phyloP scores from a whole-genome alignment of 2,113 vertebrate genomes.

The Sciurus niger region DNA sequence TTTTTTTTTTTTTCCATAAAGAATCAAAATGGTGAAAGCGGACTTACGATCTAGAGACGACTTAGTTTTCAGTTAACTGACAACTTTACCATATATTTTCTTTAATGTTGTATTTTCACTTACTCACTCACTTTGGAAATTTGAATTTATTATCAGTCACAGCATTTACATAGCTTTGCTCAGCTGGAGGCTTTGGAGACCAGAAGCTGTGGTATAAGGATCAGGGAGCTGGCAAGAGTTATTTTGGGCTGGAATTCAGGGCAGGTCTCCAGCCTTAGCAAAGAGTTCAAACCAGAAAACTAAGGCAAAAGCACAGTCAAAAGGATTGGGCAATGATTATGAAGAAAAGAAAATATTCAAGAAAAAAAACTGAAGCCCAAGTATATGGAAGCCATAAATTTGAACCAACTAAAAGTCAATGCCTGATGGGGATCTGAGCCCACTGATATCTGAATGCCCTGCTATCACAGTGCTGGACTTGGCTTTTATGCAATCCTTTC shows the following conservation, averaged over 20 bases:
- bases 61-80: constrained; percentile 80
- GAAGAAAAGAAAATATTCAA: constrained; percentile 36
- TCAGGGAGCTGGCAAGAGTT: background rate
- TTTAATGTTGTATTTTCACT: constrained; percentile 66
- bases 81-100: constrained; percentile 69
- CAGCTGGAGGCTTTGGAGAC: background rate
- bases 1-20: constrained; percentile 57
- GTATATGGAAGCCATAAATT: background rate
- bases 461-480: background rate
- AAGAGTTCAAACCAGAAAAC: constrained; percentile 51
- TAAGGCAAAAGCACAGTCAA: constrained; percentile 24
- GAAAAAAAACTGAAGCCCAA: background rate
- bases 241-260: constrained; percentile 7
- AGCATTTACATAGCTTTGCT: background rate
- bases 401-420: background rate
- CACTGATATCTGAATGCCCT: accelerated
- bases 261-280: constrained; percentile 3
- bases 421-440: background rate
- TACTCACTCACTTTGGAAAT: background rate
- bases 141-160: background rate
- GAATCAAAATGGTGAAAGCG: constrained; percentile 84
- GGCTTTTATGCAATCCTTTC: accelerated
- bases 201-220: constrained; percentile 33
- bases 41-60: constrained; percentile 79
- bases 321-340: background rate